Base-by-base conservation (phyloP, 1,140 invertebrate species). In the Ruditapes philippinarum region DNA sequence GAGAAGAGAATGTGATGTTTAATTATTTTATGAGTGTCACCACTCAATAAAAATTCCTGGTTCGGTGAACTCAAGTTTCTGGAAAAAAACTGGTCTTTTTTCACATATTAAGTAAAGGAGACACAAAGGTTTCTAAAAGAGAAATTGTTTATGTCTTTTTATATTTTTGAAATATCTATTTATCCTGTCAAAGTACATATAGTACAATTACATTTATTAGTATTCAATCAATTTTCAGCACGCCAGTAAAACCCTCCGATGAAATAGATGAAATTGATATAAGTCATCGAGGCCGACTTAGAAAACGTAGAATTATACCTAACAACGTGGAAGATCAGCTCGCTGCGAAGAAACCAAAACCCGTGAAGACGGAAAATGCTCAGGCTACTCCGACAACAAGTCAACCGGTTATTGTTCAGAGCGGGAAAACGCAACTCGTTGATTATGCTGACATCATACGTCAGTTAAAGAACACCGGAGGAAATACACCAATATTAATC, bases 281-380 rank as follows among this genome's bases (percentile, higher is more conserved):
- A 11, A 95, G 94, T 90, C 91, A 92, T 1, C 85, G 94, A 38
- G 95, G 95, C 25, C 68, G 95, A 12, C 82, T 95, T n/a, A 73
- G 95, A 51, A 95, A 95, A 83, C 82, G 95, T 3, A 54, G 95
- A 28, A 87, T 95, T 36, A 95, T 95, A 76, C 94, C 94, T 25
- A 94, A 95, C 74, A 95, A 95, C 83, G 91, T 90, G 11, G 94
- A 95, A 74, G 93, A 94, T 62, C 87, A 91, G 33, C 73, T 88
- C 7, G 85, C 90, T 14, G 87, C 89, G 33, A 94, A 93, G 81
- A 93, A 92, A 88, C 54, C 88, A n/a, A 93, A 92, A 65, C 45
- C 31, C 31, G 65, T 81, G 14, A 70, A 73, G 28, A n/a, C 78
- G 9, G 87, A 89, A 19, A 3, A 19, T n/a, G 40, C n/a, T 42